Evolutionary conservation across 2,113 vertebrate species (phyloP).

Genomic region (Micromys minutus): DNA sequence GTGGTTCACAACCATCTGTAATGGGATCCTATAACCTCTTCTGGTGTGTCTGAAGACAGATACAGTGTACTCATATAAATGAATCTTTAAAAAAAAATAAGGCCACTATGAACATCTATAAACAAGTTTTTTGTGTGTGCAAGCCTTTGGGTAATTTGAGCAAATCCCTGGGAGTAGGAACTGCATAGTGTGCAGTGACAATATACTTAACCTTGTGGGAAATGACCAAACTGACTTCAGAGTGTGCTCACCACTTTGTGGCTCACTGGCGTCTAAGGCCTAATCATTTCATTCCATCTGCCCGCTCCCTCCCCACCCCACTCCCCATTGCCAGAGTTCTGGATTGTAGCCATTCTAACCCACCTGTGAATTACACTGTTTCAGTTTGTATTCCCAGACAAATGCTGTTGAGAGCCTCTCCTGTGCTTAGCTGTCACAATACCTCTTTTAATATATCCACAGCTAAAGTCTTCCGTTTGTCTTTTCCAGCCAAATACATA

Average conservation of each 20-base stretch:
- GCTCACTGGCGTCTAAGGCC: too few relatives aligned
- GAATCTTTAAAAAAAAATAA: too few relatives aligned
- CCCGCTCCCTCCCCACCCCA: neutral
- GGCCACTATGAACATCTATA: neutral
- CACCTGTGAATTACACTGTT: neutral
- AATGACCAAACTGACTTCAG: neutral
- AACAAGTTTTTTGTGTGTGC: neutral
- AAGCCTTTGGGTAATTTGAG: neutral
- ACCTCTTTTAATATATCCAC: neutral
- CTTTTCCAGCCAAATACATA: neutral
- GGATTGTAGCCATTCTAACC: neutral
- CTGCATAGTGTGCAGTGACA: neutral
- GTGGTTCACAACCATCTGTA: too few relatives aligned
- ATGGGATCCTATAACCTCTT: too few relatives aligned
- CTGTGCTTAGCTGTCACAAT: neutral
- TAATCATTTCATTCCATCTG: neutral
- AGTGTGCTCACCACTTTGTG: neutral
- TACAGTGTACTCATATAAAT: too few relatives aligned
- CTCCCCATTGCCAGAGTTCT: too few relatives aligned
- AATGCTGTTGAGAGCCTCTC: neutral
- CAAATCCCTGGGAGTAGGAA: neutral
- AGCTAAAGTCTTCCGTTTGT: constrained; percentile 23
- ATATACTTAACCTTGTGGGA: neutral
- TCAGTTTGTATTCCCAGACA: neutral
- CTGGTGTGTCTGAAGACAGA: too few relatives aligned